Conservation (phyloP, 2,888 invertebrate genomes). For the Drosophila sordidula region DNA sequence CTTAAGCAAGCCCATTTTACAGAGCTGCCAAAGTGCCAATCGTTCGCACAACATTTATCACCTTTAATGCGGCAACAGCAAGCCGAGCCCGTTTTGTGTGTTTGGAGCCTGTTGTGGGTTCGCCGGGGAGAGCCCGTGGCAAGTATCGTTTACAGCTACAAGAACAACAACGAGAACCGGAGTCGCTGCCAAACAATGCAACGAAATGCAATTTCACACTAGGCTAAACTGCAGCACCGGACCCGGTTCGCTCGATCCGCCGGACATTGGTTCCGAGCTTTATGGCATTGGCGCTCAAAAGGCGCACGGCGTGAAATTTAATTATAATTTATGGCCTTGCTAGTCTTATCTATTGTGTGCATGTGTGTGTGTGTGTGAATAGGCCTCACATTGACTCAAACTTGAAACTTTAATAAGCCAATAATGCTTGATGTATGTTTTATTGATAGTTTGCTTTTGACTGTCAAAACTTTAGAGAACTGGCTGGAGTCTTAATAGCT, state of each 20-base stretch:
- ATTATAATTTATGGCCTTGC: constrained; percentile 70
- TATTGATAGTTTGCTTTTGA: constrained; percentile 39
- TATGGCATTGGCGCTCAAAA: constrained; percentile 37
- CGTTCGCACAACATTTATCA: constrained; percentile 68
- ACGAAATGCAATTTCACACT: constrained; percentile 74
- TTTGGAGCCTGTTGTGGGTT: constrained; percentile 7
- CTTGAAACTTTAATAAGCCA: constrained; percentile 15
- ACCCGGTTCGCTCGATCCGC: constrained; percentile 6
- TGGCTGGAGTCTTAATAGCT: constrained; percentile 28
- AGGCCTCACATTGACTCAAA: neutral
- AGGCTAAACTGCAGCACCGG: constrained; percentile 55
- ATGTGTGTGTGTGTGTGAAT: neutral
- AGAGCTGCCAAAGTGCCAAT: constrained; percentile 48
- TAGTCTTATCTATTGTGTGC: constrained; percentile 13
- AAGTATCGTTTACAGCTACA: constrained; percentile 33
- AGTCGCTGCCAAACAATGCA: constrained; percentile 50
- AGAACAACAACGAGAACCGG: neutral
- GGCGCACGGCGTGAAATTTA: constrained; percentile 62
- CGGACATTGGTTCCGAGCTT: constrained; percentile 12
- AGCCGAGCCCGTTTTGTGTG: constrained; percentile 1
- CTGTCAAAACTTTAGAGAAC: constrained; percentile 46
- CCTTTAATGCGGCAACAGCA: constrained; percentile 49
- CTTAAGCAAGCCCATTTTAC: constrained; percentile 1
- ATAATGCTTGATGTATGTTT: constrained; percentile 28
- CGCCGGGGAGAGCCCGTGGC: constrained; percentile 14